Conservation (phyloP, 2,797 vertebrate genomes). For the Emydoidea blandingii region DNA sequence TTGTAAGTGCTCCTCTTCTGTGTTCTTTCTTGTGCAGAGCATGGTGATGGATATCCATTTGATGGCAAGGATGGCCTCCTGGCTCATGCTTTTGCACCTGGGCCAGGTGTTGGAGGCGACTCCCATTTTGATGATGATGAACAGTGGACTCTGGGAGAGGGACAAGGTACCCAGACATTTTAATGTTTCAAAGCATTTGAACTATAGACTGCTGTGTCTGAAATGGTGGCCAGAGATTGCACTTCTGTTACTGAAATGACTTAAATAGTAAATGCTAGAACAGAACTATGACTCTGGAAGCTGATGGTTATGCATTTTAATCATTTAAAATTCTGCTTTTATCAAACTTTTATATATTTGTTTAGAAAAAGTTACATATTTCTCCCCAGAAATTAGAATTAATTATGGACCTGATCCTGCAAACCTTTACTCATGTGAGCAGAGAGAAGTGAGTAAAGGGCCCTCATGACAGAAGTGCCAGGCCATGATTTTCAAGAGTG, state of each 20-base stretch:
- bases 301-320: neutral
- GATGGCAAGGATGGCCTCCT: conserved; percentile 98
- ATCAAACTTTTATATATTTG: neutral
- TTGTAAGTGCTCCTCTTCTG: neutral
- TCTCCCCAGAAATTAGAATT: neutral
- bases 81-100: conserved; percentile 97
- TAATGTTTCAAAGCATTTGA: neutral
- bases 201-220: neutral
- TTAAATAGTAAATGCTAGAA: neutral
- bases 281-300: neutral
- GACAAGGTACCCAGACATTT: conserved; percentile 86
- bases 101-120: conserved; percentile 95
- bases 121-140: conserved; percentile 99
- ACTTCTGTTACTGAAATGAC: neutral
- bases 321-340: neutral
- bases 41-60: conserved; percentile 98
- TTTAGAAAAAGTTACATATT: neutral
- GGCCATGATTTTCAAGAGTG: neutral
- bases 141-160: conserved; percentile 97
- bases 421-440: neutral
- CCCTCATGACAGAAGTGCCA: neutral
- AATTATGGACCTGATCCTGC: neutral
- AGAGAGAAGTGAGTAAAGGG: neutral
- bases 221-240: neutral
- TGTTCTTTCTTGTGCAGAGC: conserved; percentile 83